Percentiles rank a stretch among this genome's conserved stretches.
Conservation (phyloP, 2,888 invertebrate genomes). For the Tricholauxania praeusta region DNA sequence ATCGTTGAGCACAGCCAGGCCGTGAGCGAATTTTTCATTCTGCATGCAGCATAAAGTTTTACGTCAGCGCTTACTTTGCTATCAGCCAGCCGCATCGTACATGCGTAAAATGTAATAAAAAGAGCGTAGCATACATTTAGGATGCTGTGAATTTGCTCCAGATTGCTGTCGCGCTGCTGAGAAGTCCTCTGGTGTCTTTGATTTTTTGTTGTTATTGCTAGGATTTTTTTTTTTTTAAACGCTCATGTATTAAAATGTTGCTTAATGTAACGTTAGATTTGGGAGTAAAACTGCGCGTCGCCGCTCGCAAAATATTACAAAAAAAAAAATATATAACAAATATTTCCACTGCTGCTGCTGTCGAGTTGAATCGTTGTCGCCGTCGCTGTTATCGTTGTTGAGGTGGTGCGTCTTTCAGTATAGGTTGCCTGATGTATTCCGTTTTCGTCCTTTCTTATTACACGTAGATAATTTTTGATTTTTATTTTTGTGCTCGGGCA, state of each 20-base stretch:
- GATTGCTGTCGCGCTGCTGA: too few species aligned
- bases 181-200: too few species aligned
- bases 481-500: constrained; percentile 26
- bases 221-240: too few species aligned
- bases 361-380: neutral
- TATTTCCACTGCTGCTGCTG: constrained; percentile 4
- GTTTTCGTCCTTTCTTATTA: constrained; percentile 55
- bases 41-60: neutral
- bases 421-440: constrained; percentile 53
- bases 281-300: too few species aligned
- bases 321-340: too few species aligned
- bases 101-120: constrained; percentile 19
- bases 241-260: too few species aligned
- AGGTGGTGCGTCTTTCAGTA: constrained; percentile 55
- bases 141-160: constrained; percentile 9
- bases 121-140: neutral
- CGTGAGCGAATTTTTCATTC: neutral
- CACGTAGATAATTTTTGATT: constrained; percentile 49
- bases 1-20: neutral
- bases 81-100: constrained; percentile 6
- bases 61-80: neutral
- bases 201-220: too few species aligned
- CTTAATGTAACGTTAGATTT: too few species aligned
- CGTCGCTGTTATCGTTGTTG: constrained; percentile 22
- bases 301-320: too few species aligned